phyloP scores from a whole-genome alignment of 2,797 vertebrate species.

The Uromys caudimaculatus region DNA sequence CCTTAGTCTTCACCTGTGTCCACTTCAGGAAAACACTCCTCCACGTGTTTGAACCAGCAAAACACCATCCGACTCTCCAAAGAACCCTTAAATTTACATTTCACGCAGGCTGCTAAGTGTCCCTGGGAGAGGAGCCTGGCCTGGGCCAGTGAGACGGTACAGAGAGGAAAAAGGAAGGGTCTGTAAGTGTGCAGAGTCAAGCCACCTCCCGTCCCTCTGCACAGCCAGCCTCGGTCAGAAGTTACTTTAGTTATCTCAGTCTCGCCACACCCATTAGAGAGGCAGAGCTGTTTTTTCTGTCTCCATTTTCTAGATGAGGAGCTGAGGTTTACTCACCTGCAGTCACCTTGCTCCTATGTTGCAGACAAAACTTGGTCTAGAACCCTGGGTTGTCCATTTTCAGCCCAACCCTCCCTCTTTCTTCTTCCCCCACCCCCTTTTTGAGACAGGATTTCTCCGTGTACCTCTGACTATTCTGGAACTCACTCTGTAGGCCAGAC shows the following conservation, averaged over 20 bases:
- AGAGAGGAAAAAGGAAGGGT: background rate
- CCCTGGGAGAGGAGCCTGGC: background rate
- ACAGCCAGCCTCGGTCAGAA: background rate
- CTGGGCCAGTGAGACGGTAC: background rate
- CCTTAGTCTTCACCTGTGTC: background rate
- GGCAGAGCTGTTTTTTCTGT: background rate
- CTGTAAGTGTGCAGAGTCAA: background rate
- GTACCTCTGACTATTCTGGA: background rate
- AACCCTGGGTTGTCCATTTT: background rate
- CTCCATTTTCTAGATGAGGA: conserved; percentile 23
- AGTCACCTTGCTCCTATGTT: background rate
- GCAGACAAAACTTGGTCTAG: background rate
- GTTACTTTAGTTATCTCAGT: background rate
- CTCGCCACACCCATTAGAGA: background rate
- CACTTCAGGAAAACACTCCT: background rate
- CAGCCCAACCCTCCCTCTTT: background rate
- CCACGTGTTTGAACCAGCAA: background rate
- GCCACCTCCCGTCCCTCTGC: background rate
- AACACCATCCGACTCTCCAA: background rate
- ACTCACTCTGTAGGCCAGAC: background rate
- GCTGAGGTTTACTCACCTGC: conserved; percentile 5
- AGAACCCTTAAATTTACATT: background rate
- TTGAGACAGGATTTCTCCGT: background rate
- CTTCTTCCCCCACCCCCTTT: background rate
- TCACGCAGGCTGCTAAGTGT: background rate